A percentile compares a stretch with the other conserved stretches of the same genome.
These are phyloP conservation scores for Drosophila mauritiana DNA, from an alignment of 1,140 invertebrate species.

Conservation along the genomic window DNA sequence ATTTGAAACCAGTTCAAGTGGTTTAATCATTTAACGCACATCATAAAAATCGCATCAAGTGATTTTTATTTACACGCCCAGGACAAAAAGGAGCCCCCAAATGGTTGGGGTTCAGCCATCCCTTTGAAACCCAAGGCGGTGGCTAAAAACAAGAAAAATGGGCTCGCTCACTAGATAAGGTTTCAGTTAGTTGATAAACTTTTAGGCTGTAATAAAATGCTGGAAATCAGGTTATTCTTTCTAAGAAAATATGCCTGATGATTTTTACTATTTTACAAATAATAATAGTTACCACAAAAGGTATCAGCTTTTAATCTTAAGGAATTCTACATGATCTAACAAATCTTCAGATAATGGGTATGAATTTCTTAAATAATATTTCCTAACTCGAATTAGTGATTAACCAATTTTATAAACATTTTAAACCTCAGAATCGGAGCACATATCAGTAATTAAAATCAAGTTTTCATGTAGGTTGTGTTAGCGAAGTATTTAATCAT, in stretches of 20 bases:
- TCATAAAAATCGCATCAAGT: constrained; percentile 83
- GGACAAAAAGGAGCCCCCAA: constrained; percentile 43
- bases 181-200: constrained; percentile 35
- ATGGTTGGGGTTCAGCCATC: constrained; percentile 20
- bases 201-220: neutral
- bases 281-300: too few species aligned
- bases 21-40: constrained; percentile 83
- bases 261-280: too few species aligned
- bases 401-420: neutral
- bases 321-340: too few species aligned
- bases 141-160: constrained; percentile 16
- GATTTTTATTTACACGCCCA: constrained; percentile 77
- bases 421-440: neutral
- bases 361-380: too few species aligned
- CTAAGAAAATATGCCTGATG: too few species aligned
- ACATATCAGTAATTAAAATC: neutral
- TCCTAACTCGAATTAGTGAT: too few species aligned
- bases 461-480: constrained; percentile 10
- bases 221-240: too few species aligned
- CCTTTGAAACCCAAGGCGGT: constrained; percentile 62
- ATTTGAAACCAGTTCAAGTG: constrained; percentile 82
- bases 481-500: constrained; percentile 55
- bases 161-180: constrained; percentile 34
- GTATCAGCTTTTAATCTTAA: too few species aligned
- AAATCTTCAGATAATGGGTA: too few species aligned